Conservation (phyloP, 1,140 invertebrate genomes). For the Nasonia longicornis region DNA sequence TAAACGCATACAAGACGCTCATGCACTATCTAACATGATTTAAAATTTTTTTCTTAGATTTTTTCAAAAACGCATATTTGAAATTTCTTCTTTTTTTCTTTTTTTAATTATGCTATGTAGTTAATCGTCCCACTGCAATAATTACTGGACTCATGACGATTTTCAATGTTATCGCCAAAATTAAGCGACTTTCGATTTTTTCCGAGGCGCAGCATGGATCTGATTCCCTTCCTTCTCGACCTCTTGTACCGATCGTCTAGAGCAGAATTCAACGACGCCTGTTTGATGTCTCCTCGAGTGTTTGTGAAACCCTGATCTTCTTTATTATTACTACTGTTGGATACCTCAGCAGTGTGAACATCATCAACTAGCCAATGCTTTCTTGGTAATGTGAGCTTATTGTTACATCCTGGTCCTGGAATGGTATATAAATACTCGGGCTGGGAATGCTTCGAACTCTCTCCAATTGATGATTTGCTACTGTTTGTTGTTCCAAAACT, state of each 20-base stretch:
- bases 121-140: conserved; percentile 68
- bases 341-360: conserved; percentile 65
- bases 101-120: conserved; percentile 65
- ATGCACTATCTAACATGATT: conserved; percentile 33
- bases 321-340: conserved; percentile 65
- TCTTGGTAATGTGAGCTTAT: conserved; percentile 66
- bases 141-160: conserved; percentile 64
- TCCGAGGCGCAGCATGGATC: conserved; percentile 80
- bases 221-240: conserved; percentile 81
- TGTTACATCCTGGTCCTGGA: conserved; percentile 63
- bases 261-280: conserved; percentile 76
- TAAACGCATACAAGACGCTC: conserved; percentile 26
- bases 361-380: conserved; percentile 77
- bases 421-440: conserved; percentile 65
- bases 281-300: conserved; percentile 74
- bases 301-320: conserved; percentile 75
- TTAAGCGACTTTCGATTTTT: conserved; percentile 68
- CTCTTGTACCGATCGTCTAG: conserved; percentile 75
- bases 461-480: conserved; percentile 54
- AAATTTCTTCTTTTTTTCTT: conserved; percentile 29
- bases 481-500: conserved; percentile 36
- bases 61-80: conserved; percentile 38
- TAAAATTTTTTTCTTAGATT: conserved; percentile 28
- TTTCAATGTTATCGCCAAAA: conserved; percentile 66
- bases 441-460: conserved; percentile 53